Conservation (phyloP, 2,888 invertebrate genomes). For the Dryobotodes eremita region DNA sequence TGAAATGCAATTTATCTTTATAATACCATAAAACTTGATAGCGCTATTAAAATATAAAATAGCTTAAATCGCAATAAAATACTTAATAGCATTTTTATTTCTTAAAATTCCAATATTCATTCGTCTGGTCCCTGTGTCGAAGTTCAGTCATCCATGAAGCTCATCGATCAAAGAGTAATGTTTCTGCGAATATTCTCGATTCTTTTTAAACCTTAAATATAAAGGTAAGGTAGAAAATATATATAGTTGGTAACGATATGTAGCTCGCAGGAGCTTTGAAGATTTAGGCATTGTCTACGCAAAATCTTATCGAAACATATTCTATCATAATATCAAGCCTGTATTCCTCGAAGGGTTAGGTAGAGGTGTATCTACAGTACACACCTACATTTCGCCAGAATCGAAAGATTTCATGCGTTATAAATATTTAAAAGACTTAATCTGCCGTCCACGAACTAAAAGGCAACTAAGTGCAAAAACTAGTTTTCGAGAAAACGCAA, state of each 20-base stretch:
- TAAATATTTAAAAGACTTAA: neutral
- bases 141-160: conserved; percentile 28
- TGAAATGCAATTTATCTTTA: conserved; percentile 29
- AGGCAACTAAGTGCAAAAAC: no score
- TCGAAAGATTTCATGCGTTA: neutral
- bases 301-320: neutral
- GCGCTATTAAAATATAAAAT: conserved; percentile 33
- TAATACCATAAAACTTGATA: conserved; percentile 25
- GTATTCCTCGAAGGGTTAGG: neutral
- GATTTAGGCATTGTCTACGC: neutral
- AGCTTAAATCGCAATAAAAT: conserved; percentile 37
- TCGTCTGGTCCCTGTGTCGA: conserved; percentile 38
- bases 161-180: conserved; percentile 52
- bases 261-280: neutral
- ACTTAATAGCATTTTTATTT: conserved; percentile 39
- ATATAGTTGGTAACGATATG: neutral
- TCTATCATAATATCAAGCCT: no score
- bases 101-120: conserved; percentile 41
- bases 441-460: no score
- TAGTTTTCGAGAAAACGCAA: no score
- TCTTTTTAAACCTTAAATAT: conserved; percentile 29
- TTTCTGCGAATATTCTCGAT: conserved; percentile 32
- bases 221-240: neutral
- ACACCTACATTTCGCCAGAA: neutral
- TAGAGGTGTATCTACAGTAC: neutral